Evolutionary conservation across 2,113 vertebrate genomes (phyloP).

Genomic region (Onychorhynchus coronatus): DNA sequence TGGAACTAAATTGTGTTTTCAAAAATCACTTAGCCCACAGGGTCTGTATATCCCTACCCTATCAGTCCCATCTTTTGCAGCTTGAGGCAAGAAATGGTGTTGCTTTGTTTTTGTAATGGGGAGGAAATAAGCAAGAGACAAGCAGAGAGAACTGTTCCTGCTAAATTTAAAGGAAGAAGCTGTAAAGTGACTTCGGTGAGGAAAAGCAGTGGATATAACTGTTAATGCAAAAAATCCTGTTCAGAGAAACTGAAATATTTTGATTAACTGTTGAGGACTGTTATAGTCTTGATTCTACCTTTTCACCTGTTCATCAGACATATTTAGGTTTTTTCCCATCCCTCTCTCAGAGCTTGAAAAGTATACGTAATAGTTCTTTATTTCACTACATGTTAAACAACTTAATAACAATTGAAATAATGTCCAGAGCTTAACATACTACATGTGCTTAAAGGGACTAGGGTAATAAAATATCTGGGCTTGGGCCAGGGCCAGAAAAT

Average conservation of each 20-base stretch:
- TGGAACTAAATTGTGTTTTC: not conserved
- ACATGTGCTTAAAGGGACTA: not conserved
- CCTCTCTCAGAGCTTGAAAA: not conserved
- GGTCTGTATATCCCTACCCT: not conserved
- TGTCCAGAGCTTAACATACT: not conserved
- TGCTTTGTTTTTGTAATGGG: not conserved
- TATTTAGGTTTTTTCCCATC: not conserved
- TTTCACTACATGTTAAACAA: not conserved
- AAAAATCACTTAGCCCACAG: not conserved
- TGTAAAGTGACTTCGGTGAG: not conserved
- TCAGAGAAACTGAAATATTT: not conserved
- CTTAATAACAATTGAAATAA: not conserved
- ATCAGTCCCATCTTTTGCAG: not conserved
- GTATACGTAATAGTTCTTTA: accelerated
- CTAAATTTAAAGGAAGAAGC: not conserved
- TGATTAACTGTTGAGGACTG: accelerated
- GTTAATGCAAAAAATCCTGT: accelerated
- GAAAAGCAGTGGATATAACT: not conserved
- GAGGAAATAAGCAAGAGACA: not conserved
- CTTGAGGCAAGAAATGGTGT: not conserved
- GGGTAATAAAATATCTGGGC: not conserved
- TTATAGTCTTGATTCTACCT: not conserved
- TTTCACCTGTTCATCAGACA: not conserved
- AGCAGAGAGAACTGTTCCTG: accelerated
- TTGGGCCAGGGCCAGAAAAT: not conserved